phyloP scores from a whole-genome alignment of 2,113 vertebrate genomes.

The Sarotherodon lohbergeri region DNA sequence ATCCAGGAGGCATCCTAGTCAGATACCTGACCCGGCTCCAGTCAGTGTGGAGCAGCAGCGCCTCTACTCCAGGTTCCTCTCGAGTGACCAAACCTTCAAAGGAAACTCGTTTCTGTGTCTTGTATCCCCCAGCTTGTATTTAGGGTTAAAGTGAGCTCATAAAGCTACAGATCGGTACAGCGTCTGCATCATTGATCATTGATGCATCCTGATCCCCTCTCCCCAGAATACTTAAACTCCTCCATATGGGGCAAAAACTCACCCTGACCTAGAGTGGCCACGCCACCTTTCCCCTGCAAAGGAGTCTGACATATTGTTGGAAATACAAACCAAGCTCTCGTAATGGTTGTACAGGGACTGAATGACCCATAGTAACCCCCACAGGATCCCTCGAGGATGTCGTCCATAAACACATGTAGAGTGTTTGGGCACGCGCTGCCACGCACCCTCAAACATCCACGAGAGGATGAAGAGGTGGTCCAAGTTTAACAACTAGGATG shows the following conservation, averaged over 20 bases:
- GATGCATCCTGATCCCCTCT: background rate
- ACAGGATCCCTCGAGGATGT: background rate
- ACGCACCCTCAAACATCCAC: background rate
- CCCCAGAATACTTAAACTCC: background rate
- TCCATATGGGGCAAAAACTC: background rate
- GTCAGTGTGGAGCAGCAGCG: background rate
- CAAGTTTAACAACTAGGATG: background rate
- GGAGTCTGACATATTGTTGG: background rate
- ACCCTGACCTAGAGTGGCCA: background rate
- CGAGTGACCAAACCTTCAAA: fast-evolving
- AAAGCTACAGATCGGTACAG: background rate
- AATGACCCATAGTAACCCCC: background rate
- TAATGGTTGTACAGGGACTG: background rate
- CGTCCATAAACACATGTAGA: background rate
- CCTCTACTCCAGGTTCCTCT: background rate
- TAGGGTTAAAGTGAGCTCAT: background rate
- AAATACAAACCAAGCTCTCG: background rate
- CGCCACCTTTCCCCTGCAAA: background rate
- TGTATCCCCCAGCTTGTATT: background rate
- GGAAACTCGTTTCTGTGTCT: background rate
- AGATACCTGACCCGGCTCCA: background rate
- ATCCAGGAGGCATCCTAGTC: background rate
- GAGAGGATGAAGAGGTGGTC: background rate
- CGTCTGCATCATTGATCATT: background rate
- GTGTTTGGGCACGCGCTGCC: background rate